Evolutionary conservation across 2,113 vertebrate species (phyloP).

Genomic region (Ceuthmochares aereus): DNA sequence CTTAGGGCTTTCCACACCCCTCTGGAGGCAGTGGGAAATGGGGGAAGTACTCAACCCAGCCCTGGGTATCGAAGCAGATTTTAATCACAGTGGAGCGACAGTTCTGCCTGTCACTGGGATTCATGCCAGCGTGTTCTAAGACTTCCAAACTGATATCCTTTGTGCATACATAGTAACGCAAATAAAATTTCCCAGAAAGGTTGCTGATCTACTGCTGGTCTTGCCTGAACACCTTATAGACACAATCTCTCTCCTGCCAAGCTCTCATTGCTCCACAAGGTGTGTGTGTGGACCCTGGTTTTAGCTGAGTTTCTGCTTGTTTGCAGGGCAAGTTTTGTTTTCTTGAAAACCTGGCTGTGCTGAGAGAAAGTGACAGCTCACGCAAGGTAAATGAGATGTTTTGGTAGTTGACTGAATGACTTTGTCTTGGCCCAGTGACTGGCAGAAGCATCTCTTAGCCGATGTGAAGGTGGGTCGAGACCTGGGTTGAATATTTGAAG

Average conservation of each 20-base stretch:
- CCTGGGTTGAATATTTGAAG: background rate
- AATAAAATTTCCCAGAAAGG: background rate
- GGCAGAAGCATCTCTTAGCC: background rate
- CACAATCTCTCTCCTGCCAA: background rate
- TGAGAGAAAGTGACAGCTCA: background rate
- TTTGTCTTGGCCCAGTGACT: background rate
- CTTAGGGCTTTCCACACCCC: background rate
- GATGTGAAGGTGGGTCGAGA: background rate
- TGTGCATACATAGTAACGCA: rapidly evolving
- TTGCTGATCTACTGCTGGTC: background rate
- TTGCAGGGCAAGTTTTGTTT: background rate
- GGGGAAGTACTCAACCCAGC: rapidly evolving
- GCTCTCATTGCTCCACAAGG: background rate
- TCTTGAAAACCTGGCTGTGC: background rate
- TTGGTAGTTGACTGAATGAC: background rate
- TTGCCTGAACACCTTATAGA: background rate
- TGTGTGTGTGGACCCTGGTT: background rate
- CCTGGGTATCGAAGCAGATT: background rate
- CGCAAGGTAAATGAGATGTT: background rate
- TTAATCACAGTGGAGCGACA: rapidly evolving
- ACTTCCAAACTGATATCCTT: background rate
- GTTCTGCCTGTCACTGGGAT: background rate
- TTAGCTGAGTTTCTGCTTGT: background rate
- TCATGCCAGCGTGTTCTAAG: background rate
- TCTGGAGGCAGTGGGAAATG: rapidly evolving